Evolutionary conservation across 1,140 invertebrate species (phyloP), one percentile per base, ranked within the genome.

Genomic region (Lamellibrachia luymesi): DNA sequence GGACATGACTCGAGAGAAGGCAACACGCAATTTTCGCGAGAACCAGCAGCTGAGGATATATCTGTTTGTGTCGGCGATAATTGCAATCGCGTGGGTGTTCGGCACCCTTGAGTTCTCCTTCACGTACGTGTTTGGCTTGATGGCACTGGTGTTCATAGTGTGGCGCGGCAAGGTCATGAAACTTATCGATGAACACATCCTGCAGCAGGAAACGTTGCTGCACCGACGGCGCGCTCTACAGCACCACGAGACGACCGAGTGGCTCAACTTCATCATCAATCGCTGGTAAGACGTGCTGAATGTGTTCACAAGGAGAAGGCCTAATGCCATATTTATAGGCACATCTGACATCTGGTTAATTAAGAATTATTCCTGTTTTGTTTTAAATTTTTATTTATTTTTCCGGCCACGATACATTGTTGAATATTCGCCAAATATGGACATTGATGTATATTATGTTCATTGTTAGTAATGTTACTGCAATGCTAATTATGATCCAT

Each of bases 211-310:
- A 51, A 93, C 96, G 5, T 95, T 95, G 51, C 94, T 97, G 27
- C 95, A 97, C 92, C 95, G 96, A 52, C 96, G 96, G 94, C 95
- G 96, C 90, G 97, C 97, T 5, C 94, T 97, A 50, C 95, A 96
- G 91, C 96, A 96, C 93, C 96, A 96, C 92, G 97, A 97, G 94
- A 97, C 97, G 2, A 96, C 96, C 89, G 97, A 97, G 93, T 97
- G 97, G 97, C 94, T 97, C n/a, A 97, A 97, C 94, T 96, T 97
- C 92, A 94, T 97, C 17, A 93, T 97, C 25, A 97, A 97, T 94
- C 95, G 96, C 95, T 97, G 97, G 97, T 97, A 94, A 95, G 96
- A 95, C 80, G 90, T 2, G 50, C 4, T 92, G 52, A 56, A 80
- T 22, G 25, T 22, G 17, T 80, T 80, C 2, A 80, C 64, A 80